Conservation (phyloP, 2,113 vertebrate genomes). For the Tyrannus savana region DNA sequence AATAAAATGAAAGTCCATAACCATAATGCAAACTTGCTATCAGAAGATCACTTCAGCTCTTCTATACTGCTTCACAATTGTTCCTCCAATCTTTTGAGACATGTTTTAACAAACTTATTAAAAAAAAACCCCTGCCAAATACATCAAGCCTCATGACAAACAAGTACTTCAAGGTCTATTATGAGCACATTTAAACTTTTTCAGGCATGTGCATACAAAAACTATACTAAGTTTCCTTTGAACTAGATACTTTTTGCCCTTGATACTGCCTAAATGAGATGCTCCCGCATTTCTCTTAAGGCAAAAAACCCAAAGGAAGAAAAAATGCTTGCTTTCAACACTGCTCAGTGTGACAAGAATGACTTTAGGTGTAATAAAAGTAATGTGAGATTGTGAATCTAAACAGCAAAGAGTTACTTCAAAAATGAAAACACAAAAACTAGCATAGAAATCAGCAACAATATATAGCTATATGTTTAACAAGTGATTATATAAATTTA, state of each 20-base stretch:
- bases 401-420: background rate
- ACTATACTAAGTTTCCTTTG: background rate
- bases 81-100: background rate
- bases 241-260: background rate
- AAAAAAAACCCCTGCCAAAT: background rate
- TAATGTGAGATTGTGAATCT: background rate
- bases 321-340: background rate
- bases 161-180: background rate
- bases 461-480: background rate
- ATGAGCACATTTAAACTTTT: background rate
- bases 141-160: background rate
- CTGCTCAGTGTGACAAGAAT: background rate
- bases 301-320: rapidly evolving
- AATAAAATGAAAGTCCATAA: background rate
- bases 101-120: background rate
- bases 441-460: background rate
- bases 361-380: background rate
- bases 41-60: background rate
- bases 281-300: background rate
- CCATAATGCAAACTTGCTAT: background rate
- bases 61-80: background rate
- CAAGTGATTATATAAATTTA: background rate
- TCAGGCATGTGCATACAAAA: background rate
- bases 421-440: background rate
- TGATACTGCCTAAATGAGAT: background rate